Conservation (phyloP, 2,888 invertebrate species). For the Dusona sp. region DNA sequence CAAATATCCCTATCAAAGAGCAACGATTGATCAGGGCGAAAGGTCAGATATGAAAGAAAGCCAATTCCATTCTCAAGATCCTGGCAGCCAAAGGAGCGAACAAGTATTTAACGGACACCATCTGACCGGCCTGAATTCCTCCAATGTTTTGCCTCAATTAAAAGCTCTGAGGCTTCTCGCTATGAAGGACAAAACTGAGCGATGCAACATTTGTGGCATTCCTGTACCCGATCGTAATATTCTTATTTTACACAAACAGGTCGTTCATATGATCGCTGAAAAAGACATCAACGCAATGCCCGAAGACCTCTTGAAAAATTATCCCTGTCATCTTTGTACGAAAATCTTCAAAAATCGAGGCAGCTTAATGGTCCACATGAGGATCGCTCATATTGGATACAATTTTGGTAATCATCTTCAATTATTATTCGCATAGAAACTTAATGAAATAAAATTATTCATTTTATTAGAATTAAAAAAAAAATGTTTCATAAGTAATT, state of each 20-base stretch:
- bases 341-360: slow-evolving; percentile 94
- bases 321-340: slow-evolving; percentile 91
- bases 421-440: too few relatives aligned
- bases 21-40: background rate
- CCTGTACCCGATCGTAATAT: slow-evolving; percentile 90
- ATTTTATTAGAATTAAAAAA: background rate
- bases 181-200: slow-evolving; percentile 83
- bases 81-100: slow-evolving; percentile 3
- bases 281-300: slow-evolving; percentile 75
- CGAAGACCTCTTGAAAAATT: slow-evolving; percentile 85
- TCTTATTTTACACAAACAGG: slow-evolving; percentile 90
- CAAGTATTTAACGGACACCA: slow-evolving; percentile 22
- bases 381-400: slow-evolving; percentile 91
- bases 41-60: background rate
- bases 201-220: slow-evolving; percentile 91
- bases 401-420: slow-evolving; percentile 74
- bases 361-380: slow-evolving; percentile 92
- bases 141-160: slow-evolving; percentile 65
- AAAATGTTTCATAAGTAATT: background rate
- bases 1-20: slow-evolving; percentile 33
- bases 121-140: slow-evolving; percentile 11
- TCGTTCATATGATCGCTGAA: slow-evolving; percentile 86
- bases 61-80: slow-evolving; percentile 13
- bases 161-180: slow-evolving; percentile 76
- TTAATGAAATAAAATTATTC: background rate